Base-by-base conservation (phyloP, 2,888 invertebrate genomes). In the Parnassius smintheus region DNA sequence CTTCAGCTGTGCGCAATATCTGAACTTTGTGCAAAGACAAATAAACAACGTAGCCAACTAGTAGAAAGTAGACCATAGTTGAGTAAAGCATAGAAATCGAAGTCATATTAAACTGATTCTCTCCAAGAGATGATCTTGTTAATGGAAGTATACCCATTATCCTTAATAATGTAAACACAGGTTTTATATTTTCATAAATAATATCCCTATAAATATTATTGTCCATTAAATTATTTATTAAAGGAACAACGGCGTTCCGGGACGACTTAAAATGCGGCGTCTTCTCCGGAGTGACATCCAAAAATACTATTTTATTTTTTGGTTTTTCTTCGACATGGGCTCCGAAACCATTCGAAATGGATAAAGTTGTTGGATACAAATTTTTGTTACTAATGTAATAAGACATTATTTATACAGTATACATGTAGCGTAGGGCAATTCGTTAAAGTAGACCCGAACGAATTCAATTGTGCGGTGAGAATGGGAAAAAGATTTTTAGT, bases 141-240 rank as follows among this genome's bases (percentile, higher is more conserved):
- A 95, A 82, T 0, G 95, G 95, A 59, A 95, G 86, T 0, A 94
- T 92, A 2, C 95, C 95, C 83, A 95, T 88, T 1, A 92, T 67
- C 35, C 93, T 89, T 41, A 92, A 70, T 49, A 91, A 69, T 9
- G 72, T 74, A 51, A 92, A 83, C 10, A 92, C 90, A 2, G 92
- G 91, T 62, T 88, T 90, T 18, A 92, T 85, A 65, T 91, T 92
- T 65, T 88, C 88, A 67, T 89, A 92, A 10, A 92, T 74, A 9
- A 92, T 81, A 68, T 92, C 92, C 64, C 75, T 82, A 49, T 78
- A 81, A 8, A 90, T 85, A 7, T 75, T 67, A 1, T 83, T 81
- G 42, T 80, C 74, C 1, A 85, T 72, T 11, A 91, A 74, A 61
- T 86, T 90, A 62, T 86, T 81, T 55, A 73, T 80, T 73, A 87